Evolutionary conservation across 2,888 invertebrate species (phyloP).

Genomic region (Hirtodrosophila cameraria): DNA sequence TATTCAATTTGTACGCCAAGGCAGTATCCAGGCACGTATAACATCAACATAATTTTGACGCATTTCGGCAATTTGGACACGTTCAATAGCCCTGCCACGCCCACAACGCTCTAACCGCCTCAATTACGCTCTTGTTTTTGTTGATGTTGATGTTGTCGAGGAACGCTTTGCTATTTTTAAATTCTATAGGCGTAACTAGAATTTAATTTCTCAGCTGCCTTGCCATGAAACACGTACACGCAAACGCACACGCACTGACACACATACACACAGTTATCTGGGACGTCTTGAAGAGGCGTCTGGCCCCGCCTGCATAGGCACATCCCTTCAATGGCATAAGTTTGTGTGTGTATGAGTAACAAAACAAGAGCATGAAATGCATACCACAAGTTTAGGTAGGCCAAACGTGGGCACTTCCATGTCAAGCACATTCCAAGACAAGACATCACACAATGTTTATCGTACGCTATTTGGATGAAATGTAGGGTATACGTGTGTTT

Average conservation of each 20-base stretch:
- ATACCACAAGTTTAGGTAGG: slow-evolving; percentile 6
- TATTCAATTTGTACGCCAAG: slow-evolving; percentile 63
- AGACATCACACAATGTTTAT: slow-evolving; percentile 8
- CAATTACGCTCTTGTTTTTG: slow-evolving; percentile 14
- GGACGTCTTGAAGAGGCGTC: not conserved
- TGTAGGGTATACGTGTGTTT: slow-evolving; percentile 4
- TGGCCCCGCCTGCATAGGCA: slow-evolving; percentile 7
- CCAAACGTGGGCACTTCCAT: slow-evolving; percentile 16
- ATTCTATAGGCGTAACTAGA: slow-evolving; percentile 63
- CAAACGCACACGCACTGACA: no score
- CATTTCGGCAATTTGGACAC: slow-evolving; percentile 71
- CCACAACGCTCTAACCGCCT: slow-evolving; percentile 11
- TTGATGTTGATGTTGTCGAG: slow-evolving; percentile 12
- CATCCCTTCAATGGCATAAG: slow-evolving; percentile 1
- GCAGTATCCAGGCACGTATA: slow-evolving; percentile 40
- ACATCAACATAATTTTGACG: slow-evolving; percentile 69
- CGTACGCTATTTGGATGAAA: not conserved
- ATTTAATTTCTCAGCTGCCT: slow-evolving; percentile 63
- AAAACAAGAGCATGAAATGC: slow-evolving; percentile 8
- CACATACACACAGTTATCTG: slow-evolving; percentile 6
- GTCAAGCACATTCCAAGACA: slow-evolving; percentile 29
- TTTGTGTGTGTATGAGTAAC: no score
- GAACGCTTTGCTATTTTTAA: slow-evolving; percentile 53
- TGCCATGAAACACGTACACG: slow-evolving; percentile 32
- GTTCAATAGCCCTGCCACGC: slow-evolving; percentile 51